Evolutionary conservation across 2,888 invertebrate species (phyloP), one percentile per base, ranked within the genome.

Genomic region (Nemotelus nigrinus): DNA sequence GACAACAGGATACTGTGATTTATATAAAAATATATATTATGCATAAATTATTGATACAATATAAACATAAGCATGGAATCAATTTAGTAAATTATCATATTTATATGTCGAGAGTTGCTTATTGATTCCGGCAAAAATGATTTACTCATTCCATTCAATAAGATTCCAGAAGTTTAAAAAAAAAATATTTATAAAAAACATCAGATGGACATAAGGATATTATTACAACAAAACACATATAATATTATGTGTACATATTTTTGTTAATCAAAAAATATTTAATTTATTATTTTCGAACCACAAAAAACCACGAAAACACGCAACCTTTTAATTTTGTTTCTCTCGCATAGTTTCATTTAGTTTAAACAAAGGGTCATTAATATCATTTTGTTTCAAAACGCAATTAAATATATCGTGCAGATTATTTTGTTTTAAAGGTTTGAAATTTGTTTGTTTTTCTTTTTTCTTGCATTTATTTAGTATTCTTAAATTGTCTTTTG

Each of bases 21-120:
- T 70, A 39, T 53, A 55, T 70, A 70, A 70, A 70, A 70, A 70
- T 55, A 70, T 70, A 70, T 70, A 70, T 68, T 68, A 71, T 60
- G 10, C 8, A 50, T 74, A 74, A 74, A 63, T 74, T 74, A 74
- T 60, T 74, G 60, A 74, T 74, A 60, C 60, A 74, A 47, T 72
- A 58, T 72, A 72, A 74, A 63, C 41, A 63, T 63, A 74, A 74
- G 50, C 74, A 74, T 74, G 74, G 63, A 74, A 63, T 60, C 47
- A 60, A n/a, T 7, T 3, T 41, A 43, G 63, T 63, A 63, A 58
- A n/a, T 25, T 6, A 58, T n/a, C 25, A 63, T 57, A 25, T 57
- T 10, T 57, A 8, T 8, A 4, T 25, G 25, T 25, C 25, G 25
- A 25, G 25, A 25, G 25, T 25, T 25, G 25, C 25, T 25, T 25